Base-by-base conservation (phyloP, 2,888 invertebrate genomes). In the Sinhomidia bicolor region DNA sequence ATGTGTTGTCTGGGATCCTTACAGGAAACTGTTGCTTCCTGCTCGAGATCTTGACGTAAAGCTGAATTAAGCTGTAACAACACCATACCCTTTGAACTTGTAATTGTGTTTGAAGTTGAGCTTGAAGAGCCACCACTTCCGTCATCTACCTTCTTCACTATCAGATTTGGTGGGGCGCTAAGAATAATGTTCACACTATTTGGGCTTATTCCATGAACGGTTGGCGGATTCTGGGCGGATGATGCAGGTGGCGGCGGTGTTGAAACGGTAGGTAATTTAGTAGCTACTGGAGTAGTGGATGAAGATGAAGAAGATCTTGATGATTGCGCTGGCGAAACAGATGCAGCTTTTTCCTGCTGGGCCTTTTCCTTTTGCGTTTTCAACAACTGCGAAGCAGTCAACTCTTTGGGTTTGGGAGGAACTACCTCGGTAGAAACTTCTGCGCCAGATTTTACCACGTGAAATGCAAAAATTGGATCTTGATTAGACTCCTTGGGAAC, bases 391-490 rank as follows among this genome's bases (percentile, higher is more conserved):
- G 90, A 89, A 5, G 91, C 90, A 9, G 90, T 90, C 0, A 90
- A 44, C 74, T 92, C 92, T 82, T 92, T 92, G 7, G 88, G 91
- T 86, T 90, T 89, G 0, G 90, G 88, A 20, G 92, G 91, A 20
- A 92, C 92, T 12, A 91, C 88, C 82, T 90, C 91, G 0, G 92
- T 92, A 1, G 92, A 92, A 44, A 91, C 91, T 0, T 85, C 62
- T 17, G 91, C 68, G 36, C 91, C 91, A 32, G 90, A 20, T 23
- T 90, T 86, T 23, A 92, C 90, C 10, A 92, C 91, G 76, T 92
- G 92, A 76, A 92, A 92, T 14, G 90, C 89, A 23, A 92, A 90
- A 36, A 92, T 90, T 7, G 90, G 85, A n/a, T 91, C 89, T 17
- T 74, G 71, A 0, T 17, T 44, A 0, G 32, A 1, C 14, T 57